Evolutionary conservation across 2,888 invertebrate species (phyloP).

Genomic region (Drepanosiphum platanoidis): DNA sequence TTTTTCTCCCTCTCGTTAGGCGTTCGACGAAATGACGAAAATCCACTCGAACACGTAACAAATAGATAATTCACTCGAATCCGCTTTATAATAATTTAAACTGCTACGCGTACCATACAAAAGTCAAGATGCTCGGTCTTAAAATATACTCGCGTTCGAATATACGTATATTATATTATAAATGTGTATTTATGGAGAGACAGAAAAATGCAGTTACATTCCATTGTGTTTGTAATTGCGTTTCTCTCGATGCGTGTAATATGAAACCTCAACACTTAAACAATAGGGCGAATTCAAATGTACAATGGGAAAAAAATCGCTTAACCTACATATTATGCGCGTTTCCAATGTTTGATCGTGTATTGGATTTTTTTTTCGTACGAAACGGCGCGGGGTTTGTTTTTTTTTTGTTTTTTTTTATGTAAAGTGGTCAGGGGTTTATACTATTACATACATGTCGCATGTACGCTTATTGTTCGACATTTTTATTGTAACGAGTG

Average conservation of each 20-base stretch:
- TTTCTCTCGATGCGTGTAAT: slow-evolving; percentile 2
- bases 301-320: slow-evolving; percentile 29
- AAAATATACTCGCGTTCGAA: no score
- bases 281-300: slow-evolving; percentile 38
- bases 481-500: not conserved
- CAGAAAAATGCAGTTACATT: slow-evolving; percentile 15
- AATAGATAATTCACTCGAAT: not conserved
- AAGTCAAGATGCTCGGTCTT: not conserved
- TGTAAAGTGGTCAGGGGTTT: not conserved
- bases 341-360: slow-evolving; percentile 17
- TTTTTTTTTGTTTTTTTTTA: not conserved
- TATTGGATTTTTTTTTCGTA: slow-evolving; percentile 22
- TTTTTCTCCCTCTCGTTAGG: not conserved
- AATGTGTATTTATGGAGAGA: not conserved
- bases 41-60: no score
- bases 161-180: not conserved
- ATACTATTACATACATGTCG: not conserved
- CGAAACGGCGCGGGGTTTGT: not conserved
- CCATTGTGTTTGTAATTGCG: slow-evolving; percentile 41
- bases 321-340: slow-evolving; percentile 37
- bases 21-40: not conserved
- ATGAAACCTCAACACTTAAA: slow-evolving; percentile 30
- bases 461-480: not conserved
- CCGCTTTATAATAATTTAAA: not conserved
- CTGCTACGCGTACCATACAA: not conserved